Conservation (phyloP, 2,113 vertebrate genomes). For the Talpa occidentalis region DNA sequence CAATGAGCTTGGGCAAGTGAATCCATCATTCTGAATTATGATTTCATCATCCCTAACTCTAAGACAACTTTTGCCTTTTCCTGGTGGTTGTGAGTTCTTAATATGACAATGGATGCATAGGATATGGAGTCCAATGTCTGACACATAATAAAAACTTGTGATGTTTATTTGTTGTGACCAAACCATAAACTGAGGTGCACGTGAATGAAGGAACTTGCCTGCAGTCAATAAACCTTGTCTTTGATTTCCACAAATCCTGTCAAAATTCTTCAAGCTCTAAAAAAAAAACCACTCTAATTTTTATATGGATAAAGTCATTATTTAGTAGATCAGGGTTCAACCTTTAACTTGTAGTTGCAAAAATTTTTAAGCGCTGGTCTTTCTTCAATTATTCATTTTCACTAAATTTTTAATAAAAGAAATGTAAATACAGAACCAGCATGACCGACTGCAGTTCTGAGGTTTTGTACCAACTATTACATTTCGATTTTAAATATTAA, state of each 20-base stretch:
- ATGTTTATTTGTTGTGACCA: neutral
- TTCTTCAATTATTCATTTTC: slow-evolving; percentile 69
- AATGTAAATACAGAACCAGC: slow-evolving; percentile 54
- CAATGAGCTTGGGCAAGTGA: neutral
- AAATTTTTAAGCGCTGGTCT: slow-evolving; percentile 23
- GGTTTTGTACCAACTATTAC: slow-evolving; percentile 45
- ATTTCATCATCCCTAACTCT: neutral
- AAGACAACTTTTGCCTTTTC: neutral
- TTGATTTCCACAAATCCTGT: neutral
- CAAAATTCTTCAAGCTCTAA: neutral
- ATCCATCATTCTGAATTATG: neutral
- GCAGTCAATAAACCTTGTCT: neutral
- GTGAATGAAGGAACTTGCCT: neutral
- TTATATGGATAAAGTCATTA: slow-evolving; percentile 22
- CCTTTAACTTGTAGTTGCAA: slow-evolving; percentile 48
- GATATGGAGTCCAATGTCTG: neutral
- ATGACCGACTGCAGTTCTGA: neutral
- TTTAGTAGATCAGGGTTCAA: slow-evolving; percentile 31
- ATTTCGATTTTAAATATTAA: slow-evolving; percentile 56
- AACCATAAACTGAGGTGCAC: neutral
- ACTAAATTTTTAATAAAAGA: slow-evolving; percentile 70
- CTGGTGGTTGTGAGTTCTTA: neutral
- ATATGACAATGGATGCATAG: neutral
- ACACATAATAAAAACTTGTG: neutral
- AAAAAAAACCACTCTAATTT: neutral